Evolutionary conservation across 1,140 invertebrate genomes (phyloP).

Genomic region (Brachionus paranguensis): DNA sequence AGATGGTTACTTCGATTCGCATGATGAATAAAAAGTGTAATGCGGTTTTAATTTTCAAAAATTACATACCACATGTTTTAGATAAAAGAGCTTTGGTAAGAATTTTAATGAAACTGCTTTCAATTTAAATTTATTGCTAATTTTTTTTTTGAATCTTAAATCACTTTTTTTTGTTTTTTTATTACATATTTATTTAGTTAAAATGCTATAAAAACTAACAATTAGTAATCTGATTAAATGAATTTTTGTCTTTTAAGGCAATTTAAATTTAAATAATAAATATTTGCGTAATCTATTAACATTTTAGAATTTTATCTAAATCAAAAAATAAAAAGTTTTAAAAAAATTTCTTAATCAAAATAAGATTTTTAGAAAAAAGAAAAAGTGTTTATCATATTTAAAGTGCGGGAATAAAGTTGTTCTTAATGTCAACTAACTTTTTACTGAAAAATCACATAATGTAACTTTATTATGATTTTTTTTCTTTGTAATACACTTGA

Average conservation of each 20-base stretch:
- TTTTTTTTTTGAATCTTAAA: neutral
- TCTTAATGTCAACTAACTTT: too few relatives aligned
- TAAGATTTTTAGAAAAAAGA: too few relatives aligned
- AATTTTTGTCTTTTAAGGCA: neutral
- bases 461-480: too few relatives aligned
- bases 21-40: neutral
- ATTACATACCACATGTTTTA: too few relatives aligned
- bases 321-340: neutral
- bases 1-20: neutral
- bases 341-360: neutral
- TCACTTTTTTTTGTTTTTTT: neutral
- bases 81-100: neutral
- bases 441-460: too few relatives aligned
- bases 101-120: neutral
- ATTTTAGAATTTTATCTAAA: neutral
- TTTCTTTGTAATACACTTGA: too few relatives aligned
- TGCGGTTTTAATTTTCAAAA: neutral
- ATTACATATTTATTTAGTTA: neutral
- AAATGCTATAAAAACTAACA: neutral
- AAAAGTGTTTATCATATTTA: too few relatives aligned
- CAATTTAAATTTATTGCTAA: neutral
- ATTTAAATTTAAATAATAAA: neutral
- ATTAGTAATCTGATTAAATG: neutral
- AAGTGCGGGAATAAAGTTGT: too few relatives aligned
- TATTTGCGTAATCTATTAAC: neutral